Evolutionary conservation across 2,113 vertebrate species (phyloP).

Genomic region (Hyaena hyaena): DNA sequence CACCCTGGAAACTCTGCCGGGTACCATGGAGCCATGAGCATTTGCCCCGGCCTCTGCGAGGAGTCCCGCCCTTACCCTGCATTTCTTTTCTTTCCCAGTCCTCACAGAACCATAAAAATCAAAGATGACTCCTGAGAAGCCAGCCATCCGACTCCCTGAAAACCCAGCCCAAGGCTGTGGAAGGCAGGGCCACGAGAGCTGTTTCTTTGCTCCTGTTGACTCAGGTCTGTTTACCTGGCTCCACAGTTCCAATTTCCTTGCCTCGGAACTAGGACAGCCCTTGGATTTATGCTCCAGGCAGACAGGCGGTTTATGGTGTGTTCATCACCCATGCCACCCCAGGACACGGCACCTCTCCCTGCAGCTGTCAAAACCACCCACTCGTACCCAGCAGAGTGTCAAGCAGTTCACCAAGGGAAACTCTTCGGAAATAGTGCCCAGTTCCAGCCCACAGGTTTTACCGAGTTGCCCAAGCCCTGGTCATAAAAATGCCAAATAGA

Average conservation of each 20-base stretch:
- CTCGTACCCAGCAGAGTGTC: constrained; percentile 52
- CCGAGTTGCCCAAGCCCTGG: constrained; percentile 59
- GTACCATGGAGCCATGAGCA: not conserved
- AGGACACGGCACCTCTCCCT: constrained; percentile 66
- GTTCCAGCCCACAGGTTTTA: constrained; percentile 60
- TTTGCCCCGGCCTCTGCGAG: not conserved
- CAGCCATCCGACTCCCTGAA: not conserved
- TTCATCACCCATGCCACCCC: constrained; percentile 58
- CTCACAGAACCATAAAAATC: constrained; percentile 66
- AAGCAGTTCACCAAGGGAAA: constrained; percentile 44
- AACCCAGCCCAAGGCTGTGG: not conserved
- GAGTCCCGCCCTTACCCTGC: constrained; percentile 38
- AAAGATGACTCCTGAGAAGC: constrained; percentile 58
- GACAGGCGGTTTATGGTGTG: constrained; percentile 71
- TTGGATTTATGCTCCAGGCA: constrained; percentile 66
- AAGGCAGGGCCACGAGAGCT: not conserved
- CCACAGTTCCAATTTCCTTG: constrained; percentile 53
- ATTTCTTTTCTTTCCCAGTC: constrained; percentile 65
- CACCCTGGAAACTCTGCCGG: constrained; percentile 35
- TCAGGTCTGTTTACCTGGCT: constrained; percentile 69
- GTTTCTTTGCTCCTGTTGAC: constrained; percentile 68
- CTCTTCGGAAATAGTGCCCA: constrained; percentile 61
- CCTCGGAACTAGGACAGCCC: constrained; percentile 32
- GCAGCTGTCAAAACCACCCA: constrained; percentile 82
- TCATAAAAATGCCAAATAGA: constrained; percentile 66